These are phyloP conservation scores for Ganaspis brasiliensis DNA, from an alignment of 2,888 invertebrate species.

Conservation along the genomic window DNA sequence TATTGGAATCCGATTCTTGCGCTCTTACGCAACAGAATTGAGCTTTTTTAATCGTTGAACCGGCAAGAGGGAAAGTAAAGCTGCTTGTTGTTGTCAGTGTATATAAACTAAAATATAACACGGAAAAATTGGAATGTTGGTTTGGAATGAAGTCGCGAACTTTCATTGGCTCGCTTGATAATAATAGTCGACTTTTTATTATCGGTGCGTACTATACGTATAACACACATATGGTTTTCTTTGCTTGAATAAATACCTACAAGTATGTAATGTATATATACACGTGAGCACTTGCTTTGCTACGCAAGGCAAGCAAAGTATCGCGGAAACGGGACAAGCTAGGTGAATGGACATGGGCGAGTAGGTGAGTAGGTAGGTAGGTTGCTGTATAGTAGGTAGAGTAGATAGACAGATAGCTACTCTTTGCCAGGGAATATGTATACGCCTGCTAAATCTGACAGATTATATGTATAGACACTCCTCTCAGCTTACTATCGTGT, in stretches of 20 bases:
- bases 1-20: background rate
- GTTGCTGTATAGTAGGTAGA: constrained; percentile 58
- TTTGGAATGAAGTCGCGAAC: constrained; percentile 5
- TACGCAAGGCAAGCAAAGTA: constrained; percentile 63
- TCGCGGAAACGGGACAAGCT: constrained; percentile 65
- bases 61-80: background rate
- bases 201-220: constrained; percentile 12
- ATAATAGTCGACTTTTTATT: constrained; percentile 11
- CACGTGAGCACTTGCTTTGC: constrained; percentile 11
- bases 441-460: background rate
- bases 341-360: constrained; percentile 68
- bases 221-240: constrained; percentile 1
- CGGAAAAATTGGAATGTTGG: constrained; percentile 35
- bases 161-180: constrained; percentile 11
- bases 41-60: constrained; percentile 10
- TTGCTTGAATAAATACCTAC: background rate
- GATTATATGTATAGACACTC: constrained; percentile 25
- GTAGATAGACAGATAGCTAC: constrained; percentile 45
- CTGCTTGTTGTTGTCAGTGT: background rate
- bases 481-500: background rate
- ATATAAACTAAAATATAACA: constrained; percentile 11
- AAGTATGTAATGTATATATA: background rate
- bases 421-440: constrained; percentile 8
- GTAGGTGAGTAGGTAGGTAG: constrained; percentile 73
- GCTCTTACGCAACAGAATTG: background rate